Evolutionary conservation across 2,113 vertebrate species (phyloP).

Genomic region (Raja brachyura): DNA sequence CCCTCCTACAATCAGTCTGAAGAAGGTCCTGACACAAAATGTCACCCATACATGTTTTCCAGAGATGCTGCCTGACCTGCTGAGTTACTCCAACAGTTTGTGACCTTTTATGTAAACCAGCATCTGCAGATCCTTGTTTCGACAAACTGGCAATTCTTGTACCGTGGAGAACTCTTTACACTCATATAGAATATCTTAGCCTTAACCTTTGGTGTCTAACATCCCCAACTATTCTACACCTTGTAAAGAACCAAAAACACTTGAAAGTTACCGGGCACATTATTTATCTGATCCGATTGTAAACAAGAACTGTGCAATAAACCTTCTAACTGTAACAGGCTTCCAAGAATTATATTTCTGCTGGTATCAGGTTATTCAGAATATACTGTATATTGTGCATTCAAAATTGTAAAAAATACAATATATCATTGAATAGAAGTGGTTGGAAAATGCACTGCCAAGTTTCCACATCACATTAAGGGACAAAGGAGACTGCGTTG

Average conservation of each 20-base stretch:
- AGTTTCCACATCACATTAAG: neutral
- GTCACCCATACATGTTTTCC: no score
- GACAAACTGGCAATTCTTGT: neutral
- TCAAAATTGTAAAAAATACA: neutral
- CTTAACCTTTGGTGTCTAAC: neutral
- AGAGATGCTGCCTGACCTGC: no score
- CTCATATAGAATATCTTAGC: neutral
- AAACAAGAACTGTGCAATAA: neutral
- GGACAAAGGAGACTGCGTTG: neutral
- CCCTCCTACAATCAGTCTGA: no score
- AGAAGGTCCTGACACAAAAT: no score
- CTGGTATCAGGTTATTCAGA: neutral
- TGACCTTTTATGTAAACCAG: no score
- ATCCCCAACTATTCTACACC: neutral
- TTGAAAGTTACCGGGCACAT: neutral
- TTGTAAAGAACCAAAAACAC: neutral
- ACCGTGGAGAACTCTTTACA: neutral
- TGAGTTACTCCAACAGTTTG: no score
- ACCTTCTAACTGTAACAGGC: neutral
- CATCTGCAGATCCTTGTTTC: no score
- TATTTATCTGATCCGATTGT: neutral
- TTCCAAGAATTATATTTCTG: neutral
- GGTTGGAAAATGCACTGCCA: neutral
- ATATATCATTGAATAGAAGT: neutral
- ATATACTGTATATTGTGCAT: neutral